Percentiles rank a stretch among this genome's conserved stretches.
These are phyloP conservation scores for Etia nguti DNA, from an alignment of 2,113 vertebrate genomes.

Conservation along the genomic window DNA sequence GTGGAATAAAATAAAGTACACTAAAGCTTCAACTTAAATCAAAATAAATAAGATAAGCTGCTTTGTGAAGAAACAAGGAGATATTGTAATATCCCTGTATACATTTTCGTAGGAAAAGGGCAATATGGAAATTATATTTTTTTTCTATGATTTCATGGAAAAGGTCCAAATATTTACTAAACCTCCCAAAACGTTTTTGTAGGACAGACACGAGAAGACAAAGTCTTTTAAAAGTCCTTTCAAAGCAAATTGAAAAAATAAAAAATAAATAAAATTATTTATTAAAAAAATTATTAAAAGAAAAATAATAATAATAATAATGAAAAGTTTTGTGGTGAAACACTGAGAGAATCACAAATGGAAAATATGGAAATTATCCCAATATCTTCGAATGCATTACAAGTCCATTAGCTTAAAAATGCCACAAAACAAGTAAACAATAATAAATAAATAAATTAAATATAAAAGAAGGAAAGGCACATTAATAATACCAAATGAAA, in stretches of 20 bases:
- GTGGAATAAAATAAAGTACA: neutral
- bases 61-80: fast-evolving
- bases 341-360: neutral
- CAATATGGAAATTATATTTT: neutral
- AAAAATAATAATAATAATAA: neutral
- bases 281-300: neutral
- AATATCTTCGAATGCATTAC: neutral
- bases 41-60: neutral
- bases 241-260: neutral
- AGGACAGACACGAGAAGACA: fast-evolving
- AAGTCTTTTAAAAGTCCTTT: neutral
- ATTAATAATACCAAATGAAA: neutral
- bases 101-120: neutral
- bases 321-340: neutral
- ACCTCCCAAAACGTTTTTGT: neutral
- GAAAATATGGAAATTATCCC: neutral
- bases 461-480: neutral
- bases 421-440: neutral
- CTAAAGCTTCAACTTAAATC: neutral
- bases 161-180: neutral
- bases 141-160: neutral
- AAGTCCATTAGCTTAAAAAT: neutral
- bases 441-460: neutral
- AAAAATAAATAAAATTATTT: neutral
- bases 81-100: neutral